phyloP scores from a whole-genome alignment of 2,113 vertebrate species.

The Scalopus aquaticus region DNA sequence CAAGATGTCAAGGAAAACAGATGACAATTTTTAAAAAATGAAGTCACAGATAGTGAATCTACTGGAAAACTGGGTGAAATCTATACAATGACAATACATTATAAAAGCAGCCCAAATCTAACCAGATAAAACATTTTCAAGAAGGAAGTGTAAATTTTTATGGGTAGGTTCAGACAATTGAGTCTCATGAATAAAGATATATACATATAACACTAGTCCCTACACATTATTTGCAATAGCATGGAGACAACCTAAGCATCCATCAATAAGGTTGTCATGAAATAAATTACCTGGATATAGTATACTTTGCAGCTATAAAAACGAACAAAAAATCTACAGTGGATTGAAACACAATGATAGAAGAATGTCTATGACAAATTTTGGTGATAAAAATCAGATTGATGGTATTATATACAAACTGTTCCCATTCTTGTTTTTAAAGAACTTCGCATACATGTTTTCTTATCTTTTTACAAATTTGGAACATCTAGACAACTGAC shows the following conservation, averaged over 20 bases:
- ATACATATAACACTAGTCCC: background rate
- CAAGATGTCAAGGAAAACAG: background rate
- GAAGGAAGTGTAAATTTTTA: background rate
- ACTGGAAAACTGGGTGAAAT: background rate
- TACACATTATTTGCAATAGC: background rate
- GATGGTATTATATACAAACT: background rate
- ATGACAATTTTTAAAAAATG: background rate
- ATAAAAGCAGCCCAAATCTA: background rate
- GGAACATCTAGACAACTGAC: background rate
- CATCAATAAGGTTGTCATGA: background rate
- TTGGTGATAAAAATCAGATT: background rate
- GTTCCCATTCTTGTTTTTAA: background rate
- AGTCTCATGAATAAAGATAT: background rate
- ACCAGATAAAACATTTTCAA: background rate
- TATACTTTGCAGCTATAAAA: background rate
- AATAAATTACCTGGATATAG: background rate
- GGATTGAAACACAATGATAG: background rate
- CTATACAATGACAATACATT: background rate
- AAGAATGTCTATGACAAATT: background rate
- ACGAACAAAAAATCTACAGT: background rate
- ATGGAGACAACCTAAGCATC: background rate
- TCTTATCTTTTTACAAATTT: background rate
- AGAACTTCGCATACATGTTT: background rate
- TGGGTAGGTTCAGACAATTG: background rate
- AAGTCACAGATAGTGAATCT: background rate